These are phyloP conservation scores for Hoplostethus mediterraneus DNA, from an alignment of 2,797 vertebrate species.

Conservation along the genomic window DNA sequence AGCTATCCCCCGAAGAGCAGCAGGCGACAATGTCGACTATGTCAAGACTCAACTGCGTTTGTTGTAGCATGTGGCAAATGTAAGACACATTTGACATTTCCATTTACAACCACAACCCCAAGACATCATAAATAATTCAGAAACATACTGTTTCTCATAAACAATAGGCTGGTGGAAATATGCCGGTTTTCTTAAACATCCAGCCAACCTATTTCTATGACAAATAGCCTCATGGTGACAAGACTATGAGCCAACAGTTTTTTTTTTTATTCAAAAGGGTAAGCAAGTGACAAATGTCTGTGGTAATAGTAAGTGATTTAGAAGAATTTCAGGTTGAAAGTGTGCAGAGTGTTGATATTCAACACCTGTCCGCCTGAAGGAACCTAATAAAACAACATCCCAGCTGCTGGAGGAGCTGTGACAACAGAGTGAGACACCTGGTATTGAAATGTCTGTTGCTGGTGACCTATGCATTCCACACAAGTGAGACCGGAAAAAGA, in stretches of 20 bases:
- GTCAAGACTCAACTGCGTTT: background rate
- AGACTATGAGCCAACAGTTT: background rate
- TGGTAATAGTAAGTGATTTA: background rate
- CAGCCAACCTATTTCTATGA: background rate
- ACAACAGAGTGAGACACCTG: background rate
- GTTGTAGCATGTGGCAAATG: background rate
- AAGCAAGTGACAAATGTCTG: conserved; percentile 12
- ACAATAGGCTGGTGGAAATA: background rate
- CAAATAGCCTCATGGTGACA: background rate
- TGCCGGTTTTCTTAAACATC: background rate
- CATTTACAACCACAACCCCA: conserved; percentile 27
- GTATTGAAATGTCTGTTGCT: background rate
- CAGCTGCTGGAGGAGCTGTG: too few species aligned
- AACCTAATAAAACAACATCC: background rate
- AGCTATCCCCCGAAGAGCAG: conserved; percentile 26
- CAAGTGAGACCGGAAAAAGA: background rate
- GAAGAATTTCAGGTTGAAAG: background rate
- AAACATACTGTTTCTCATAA: conserved; percentile 6
- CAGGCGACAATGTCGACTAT: conserved; percentile 30
- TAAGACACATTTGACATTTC: conserved; percentile 38
- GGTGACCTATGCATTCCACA: background rate
- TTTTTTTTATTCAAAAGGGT: background rate
- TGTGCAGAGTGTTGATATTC: background rate
- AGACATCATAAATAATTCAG: conserved; percentile 50
- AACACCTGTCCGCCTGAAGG: conserved; percentile 6